phyloP scores from a whole-genome alignment of 2,113 vertebrate genomes.

The Copsychus sechellarum region DNA sequence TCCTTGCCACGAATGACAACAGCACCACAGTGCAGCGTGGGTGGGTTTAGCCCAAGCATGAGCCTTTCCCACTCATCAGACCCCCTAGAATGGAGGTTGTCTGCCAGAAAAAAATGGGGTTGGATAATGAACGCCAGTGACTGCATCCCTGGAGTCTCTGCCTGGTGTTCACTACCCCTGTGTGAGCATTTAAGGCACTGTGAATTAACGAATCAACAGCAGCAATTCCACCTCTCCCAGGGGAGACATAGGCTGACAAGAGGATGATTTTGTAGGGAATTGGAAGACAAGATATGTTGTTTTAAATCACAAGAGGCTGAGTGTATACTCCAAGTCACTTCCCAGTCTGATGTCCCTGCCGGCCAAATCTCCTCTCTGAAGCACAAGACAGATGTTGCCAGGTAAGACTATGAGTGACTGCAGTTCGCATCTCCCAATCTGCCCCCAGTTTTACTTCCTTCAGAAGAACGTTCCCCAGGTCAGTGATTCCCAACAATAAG shows the following conservation, averaged over 20 bases:
- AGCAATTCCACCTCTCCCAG: not conserved
- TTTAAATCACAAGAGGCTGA: not conserved
- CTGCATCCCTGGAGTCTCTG: not conserved
- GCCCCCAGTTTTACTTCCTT: not conserved
- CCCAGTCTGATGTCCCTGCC: not conserved
- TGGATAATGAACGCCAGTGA: not conserved
- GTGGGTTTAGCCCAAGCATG: accelerated
- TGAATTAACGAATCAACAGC: not conserved
- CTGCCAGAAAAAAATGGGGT: not conserved
- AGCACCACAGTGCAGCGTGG: accelerated
- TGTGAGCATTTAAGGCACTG: not conserved
- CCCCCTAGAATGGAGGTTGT: not conserved
- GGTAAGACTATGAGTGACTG: not conserved
- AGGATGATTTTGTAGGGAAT: not conserved
- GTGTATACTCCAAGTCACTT: not conserved
- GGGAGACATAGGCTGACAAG: not conserved
- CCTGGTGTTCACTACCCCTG: not conserved
- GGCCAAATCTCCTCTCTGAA: not conserved
- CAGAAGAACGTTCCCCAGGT: not conserved
- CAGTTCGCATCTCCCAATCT: not conserved
- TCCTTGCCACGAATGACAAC: not conserved
- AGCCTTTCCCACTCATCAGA: not conserved
- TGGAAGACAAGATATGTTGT: not conserved
- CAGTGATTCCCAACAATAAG: not conserved
- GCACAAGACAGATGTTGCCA: not conserved